Evolutionary conservation across 2,113 vertebrate genomes (phyloP).

Genomic region (Phycodurus eques): DNA sequence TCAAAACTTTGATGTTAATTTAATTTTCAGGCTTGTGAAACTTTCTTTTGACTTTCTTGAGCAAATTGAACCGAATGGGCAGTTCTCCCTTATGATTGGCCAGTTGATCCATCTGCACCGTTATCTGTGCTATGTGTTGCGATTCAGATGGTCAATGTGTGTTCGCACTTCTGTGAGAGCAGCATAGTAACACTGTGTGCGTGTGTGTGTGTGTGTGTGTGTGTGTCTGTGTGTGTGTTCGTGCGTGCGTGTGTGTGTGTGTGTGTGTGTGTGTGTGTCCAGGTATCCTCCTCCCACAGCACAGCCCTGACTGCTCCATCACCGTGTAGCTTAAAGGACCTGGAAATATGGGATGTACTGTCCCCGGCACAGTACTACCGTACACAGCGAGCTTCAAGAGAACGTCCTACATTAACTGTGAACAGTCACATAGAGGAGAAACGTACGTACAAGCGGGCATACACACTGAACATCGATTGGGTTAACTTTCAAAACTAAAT

Average conservation of each 20-base stretch:
- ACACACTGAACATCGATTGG: too few species aligned
- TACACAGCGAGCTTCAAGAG: background rate
- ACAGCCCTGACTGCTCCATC: background rate
- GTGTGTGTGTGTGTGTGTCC: background rate
- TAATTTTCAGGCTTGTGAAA: background rate
- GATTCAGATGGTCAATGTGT: background rate
- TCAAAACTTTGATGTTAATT: background rate
- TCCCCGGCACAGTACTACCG: background rate
- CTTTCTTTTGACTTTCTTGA: background rate
- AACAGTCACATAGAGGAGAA: too few species aligned
- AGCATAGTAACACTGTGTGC: background rate
- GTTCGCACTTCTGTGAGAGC: background rate
- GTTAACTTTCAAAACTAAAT: too few species aligned
- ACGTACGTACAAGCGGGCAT: too few species aligned
- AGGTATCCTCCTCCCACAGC: background rate
- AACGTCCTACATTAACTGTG: too few species aligned
- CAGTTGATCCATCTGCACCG: too few species aligned
- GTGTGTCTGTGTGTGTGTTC: background rate
- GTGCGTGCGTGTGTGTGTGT: too few species aligned
- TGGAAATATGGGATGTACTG: background rate
- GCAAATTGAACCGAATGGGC: background rate
- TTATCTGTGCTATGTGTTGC: background rate
- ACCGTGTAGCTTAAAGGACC: background rate
- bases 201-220: background rate
- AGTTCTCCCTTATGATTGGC: too few species aligned